Conservation (phyloP, 2,797 vertebrate genomes). For the Carduelis carduelis region DNA sequence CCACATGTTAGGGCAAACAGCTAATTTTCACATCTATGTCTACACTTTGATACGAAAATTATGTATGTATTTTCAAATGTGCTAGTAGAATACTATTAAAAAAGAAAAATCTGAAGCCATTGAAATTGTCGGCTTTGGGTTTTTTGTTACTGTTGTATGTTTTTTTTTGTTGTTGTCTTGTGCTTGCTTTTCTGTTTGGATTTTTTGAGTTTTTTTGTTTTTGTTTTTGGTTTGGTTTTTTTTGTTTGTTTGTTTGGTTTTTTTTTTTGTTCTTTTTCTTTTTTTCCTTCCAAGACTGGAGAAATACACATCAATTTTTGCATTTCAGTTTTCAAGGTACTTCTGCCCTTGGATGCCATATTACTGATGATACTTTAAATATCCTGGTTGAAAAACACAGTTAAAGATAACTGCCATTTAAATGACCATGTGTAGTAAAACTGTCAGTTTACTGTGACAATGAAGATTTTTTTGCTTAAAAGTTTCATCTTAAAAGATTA, state of each 20-base stretch:
- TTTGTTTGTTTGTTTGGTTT: too few relatives aligned
- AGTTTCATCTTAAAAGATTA: background rate
- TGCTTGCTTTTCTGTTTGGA: background rate
- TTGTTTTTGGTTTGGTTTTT: background rate
- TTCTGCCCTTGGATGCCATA: constrained; percentile 60
- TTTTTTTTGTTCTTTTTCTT: background rate
- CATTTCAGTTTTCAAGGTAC: constrained; percentile 56
- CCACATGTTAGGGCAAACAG: background rate
- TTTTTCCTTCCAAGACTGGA: background rate
- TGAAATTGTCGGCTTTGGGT: background rate
- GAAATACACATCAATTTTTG: background rate
- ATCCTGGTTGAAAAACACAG: constrained; percentile 48
- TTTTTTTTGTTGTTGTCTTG: background rate
- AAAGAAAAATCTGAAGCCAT: background rate
- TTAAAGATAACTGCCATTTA: constrained; percentile 50
- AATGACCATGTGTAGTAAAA: background rate
- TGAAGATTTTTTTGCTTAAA: background rate
- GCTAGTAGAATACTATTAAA: background rate
- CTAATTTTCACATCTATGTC: background rate
- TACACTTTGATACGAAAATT: background rate
- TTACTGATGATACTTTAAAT: constrained; percentile 63
- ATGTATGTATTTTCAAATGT: too few relatives aligned
- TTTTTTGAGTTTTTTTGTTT: too few relatives aligned
- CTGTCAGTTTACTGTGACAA: background rate
- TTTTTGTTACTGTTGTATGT: background rate